Percentiles rank a stretch among this genome's conserved stretches.
phyloP scores from a whole-genome alignment of 2,113 vertebrate species.

The Nanorana parkeri region DNA sequence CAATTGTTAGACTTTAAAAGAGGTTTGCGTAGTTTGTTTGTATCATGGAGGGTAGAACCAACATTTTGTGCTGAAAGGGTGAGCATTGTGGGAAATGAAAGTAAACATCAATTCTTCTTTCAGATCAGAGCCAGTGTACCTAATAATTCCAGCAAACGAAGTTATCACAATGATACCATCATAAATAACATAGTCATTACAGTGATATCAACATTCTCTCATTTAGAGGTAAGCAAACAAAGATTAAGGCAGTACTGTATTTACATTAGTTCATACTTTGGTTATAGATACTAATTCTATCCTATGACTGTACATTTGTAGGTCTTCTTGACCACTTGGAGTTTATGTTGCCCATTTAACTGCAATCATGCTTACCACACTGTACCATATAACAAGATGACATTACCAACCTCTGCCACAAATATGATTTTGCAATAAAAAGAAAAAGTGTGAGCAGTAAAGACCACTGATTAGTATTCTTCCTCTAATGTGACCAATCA shows the following conservation, averaged over 20 bases:
- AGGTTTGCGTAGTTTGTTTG: neutral
- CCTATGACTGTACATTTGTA: slow-evolving; percentile 40
- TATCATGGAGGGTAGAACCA: neutral
- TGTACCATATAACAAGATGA: slow-evolving; percentile 37
- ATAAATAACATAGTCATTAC: slow-evolving; percentile 43
- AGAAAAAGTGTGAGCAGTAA: slow-evolving; percentile 40
- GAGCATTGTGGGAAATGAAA: neutral
- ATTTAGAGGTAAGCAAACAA: slow-evolving; percentile 31
- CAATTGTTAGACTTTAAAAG: neutral
- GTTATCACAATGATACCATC: neutral
- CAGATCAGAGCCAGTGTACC: neutral
- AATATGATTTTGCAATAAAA: slow-evolving; percentile 6
- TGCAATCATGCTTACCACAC: neutral
- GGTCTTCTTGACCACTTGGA: neutral
- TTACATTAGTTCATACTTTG: slow-evolving; percentile 61
- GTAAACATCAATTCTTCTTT: neutral
- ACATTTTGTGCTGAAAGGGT: neutral
- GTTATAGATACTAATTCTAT: slow-evolving; percentile 55
- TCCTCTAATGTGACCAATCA: slow-evolving; percentile 26
- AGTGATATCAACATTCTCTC: slow-evolving; percentile 33
- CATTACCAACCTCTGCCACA: slow-evolving; percentile 47
- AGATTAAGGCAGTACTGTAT: slow-evolving; percentile 67
- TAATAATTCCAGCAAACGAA: neutral
- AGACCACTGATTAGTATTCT: neutral
- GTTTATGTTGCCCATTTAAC: neutral